Evolutionary conservation across 2,888 invertebrate genomes (phyloP).

Genomic region (Caenorhabditis uteleia): DNA sequence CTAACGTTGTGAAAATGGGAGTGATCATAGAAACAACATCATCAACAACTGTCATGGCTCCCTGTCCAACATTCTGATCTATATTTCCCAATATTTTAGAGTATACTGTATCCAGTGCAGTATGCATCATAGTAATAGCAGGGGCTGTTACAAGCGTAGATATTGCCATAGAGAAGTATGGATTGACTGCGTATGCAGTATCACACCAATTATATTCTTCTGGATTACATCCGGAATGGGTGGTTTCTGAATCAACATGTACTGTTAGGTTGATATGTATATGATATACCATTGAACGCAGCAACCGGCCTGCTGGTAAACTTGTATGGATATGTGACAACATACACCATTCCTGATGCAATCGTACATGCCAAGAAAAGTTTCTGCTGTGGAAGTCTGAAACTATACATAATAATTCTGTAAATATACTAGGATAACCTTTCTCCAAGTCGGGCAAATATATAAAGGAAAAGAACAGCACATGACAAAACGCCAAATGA

Average conservation of each 20-base stretch:
- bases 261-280: too few species aligned
- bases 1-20: constrained; percentile 45
- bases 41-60: constrained; percentile 42
- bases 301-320: constrained; percentile 26
- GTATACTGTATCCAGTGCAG: constrained; percentile 43
- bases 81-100: constrained; percentile 47
- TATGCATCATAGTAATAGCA: constrained; percentile 31
- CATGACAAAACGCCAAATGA: constrained; percentile 26
- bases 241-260: constrained; percentile 40
- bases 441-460: constrained; percentile 31
- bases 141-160: constrained; percentile 15
- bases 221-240: constrained; percentile 35
- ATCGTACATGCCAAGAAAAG: constrained; percentile 22
- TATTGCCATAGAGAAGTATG: constrained; percentile 25
- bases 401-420: neutral
- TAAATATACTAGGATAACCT: constrained; percentile 12
- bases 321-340: constrained; percentile 33
- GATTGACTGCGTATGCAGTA: constrained; percentile 16
- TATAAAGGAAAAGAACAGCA: constrained; percentile 20
- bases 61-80: constrained; percentile 50
- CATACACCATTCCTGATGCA: constrained; percentile 16
- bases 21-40: constrained; percentile 44
- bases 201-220: constrained; percentile 41
- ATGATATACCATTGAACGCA: constrained; percentile 27
- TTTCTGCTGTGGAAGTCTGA: constrained; percentile 29